Evolutionary conservation across 2,113 vertebrate genomes (phyloP), one percentile per base, ranked within the genome.

Genomic region (Zosterops borbonicus): DNA sequence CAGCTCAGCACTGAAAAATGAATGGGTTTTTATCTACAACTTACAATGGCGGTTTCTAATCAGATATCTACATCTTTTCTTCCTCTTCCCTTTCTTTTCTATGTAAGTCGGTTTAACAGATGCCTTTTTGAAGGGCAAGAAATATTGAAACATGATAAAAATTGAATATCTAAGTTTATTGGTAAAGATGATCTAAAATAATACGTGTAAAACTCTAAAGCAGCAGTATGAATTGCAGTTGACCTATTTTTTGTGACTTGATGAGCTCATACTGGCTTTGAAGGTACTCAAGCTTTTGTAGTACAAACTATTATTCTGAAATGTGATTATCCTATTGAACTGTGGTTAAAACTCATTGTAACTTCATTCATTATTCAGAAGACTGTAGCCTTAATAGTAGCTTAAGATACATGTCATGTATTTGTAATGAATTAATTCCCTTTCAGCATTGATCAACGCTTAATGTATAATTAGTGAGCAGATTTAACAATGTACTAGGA

Each of bases 321-420:
- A 93, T 79, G n/a, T 27, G 62, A 74, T 93, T 92, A 82, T 77
- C 44, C 55, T 69, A 23, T 93, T 95, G 64, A 74, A 82, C 73
- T 93, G 59, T 82, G 55, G 60, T 92, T 92, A 73, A 74, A 85
- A 74, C 58, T 89, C 75, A 62, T 77, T 73, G 74, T 87, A 89
- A 50, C 65, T 92, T 94, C 41, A 90, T 87, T 86, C 50, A 83
- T 92, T 95, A 92, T 94, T 92, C 77, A 88, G 86, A 92, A 79
- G 77, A 39, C 58, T n/a, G 55, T 73, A 69, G 55, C n/a, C 50
- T 89, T 94, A 87, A 84, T 74, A 80, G 47, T 82, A 87, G 49
- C 60, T 90, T 76, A 89, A 85, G 67, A 77, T 79, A 68, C 44
- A 55, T 78, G 77, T 74, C 50, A 42, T 83, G 35, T 80, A 75